A percentile compares a stretch with the other conserved stretches of the same genome.
phyloP scores from a whole-genome alignment of 1,140 invertebrate species.

The Solenopsis invicta region DNA sequence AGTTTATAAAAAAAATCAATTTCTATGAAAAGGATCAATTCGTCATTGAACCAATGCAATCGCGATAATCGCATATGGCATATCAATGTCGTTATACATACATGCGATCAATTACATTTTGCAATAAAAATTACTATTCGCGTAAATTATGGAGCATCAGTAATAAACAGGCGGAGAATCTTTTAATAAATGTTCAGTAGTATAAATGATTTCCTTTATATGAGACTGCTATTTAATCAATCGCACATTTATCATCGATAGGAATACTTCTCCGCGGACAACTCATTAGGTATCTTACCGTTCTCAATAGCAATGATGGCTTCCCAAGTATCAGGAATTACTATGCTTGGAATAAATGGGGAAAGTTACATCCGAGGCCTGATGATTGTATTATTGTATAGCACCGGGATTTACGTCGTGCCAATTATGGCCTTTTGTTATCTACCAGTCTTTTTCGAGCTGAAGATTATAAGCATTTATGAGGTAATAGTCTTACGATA shows the following conservation, averaged over 20 bases:
- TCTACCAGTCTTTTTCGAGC: constrained; percentile 95
- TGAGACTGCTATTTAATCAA: neutral
- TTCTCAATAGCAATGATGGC: constrained; percentile 96
- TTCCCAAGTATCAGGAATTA: constrained; percentile 97
- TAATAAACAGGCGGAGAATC: too few relatives aligned
- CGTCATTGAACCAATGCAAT: constrained; percentile 19
- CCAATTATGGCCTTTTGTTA: constrained; percentile 93
- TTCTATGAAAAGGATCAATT: constrained; percentile 57
- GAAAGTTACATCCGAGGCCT: constrained; percentile 95
- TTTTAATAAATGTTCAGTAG: too few relatives aligned
- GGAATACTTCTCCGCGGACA: constrained; percentile 94
- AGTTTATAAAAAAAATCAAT: constrained; percentile 70
- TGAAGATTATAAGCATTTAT: constrained; percentile 95
- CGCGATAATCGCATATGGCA: constrained; percentile 51
- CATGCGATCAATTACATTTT: constrained; percentile 43
- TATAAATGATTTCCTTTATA: neutral
- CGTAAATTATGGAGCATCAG: constrained; percentile 54
- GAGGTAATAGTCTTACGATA: constrained; percentile 91
- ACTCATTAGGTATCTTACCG: constrained; percentile 92
- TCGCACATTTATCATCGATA: constrained; percentile 79
- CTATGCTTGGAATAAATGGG: constrained; percentile 94
- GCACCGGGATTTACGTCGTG: constrained; percentile 92
- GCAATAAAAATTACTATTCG: constrained; percentile 62
- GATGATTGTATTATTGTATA: constrained; percentile 92
- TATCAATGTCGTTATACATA: constrained; percentile 27